Conservation (phyloP, 2,888 invertebrate genomes). For the Hemistola chrysoprasaria region DNA sequence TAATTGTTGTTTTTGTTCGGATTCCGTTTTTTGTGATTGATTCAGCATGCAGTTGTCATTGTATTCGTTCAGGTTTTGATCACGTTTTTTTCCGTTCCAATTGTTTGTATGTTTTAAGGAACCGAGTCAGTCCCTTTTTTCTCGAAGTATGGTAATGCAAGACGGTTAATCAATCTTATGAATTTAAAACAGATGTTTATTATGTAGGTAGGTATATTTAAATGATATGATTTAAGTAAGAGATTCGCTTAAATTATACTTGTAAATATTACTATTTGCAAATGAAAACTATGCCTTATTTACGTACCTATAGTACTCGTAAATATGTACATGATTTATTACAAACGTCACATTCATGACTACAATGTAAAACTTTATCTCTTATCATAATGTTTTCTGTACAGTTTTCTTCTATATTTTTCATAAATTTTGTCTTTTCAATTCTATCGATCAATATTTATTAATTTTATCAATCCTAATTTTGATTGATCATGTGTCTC, state of each 20-base stretch:
- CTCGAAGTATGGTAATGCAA: slow-evolving; percentile 57
- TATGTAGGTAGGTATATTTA: slow-evolving; percentile 42
- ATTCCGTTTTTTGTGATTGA: slow-evolving; percentile 81
- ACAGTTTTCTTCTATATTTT: too few species aligned
- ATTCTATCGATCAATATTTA: slow-evolving; percentile 14
- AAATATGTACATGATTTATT: too few species aligned
- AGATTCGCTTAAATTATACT: slow-evolving; percentile 3
- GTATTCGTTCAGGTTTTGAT: slow-evolving; percentile 75
- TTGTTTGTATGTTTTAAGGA: slow-evolving; percentile 78
- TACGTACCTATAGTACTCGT: too few species aligned
- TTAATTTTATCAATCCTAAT: slow-evolving; percentile 34
- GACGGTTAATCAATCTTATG: slow-evolving; percentile 68
- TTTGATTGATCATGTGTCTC: slow-evolving; percentile 45
- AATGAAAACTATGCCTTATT: too few species aligned
- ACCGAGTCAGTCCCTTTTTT: slow-evolving; percentile 54
- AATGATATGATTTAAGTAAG: slow-evolving; percentile 22
- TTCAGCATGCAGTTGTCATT: slow-evolving; percentile 80
- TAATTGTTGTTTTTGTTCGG: slow-evolving; percentile 81
- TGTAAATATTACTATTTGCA: not conserved
- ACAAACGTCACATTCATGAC: too few species aligned
- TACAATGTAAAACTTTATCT: too few species aligned
- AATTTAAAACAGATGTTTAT: slow-evolving; percentile 54
- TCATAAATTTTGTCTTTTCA: too few species aligned
- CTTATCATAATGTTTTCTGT: too few species aligned
- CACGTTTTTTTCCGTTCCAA: slow-evolving; percentile 67